Base-by-base conservation (phyloP, 2,113 vertebrate genomes). In the Dryoscopus gambensis region DNA sequence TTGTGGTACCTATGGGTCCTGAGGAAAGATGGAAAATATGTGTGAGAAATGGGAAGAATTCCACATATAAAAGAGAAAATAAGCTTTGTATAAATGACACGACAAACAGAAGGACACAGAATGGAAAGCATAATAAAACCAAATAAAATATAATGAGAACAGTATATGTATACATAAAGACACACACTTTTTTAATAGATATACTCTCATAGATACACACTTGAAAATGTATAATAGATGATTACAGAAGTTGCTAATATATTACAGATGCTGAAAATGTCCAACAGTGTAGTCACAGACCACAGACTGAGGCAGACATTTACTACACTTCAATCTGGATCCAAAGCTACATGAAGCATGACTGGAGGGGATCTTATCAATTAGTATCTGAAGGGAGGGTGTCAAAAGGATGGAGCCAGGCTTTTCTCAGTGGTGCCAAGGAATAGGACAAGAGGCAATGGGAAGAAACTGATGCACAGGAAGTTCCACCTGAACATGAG, bases 391-490 rank as follows among this genome's bases (percentile, higher is more conserved):
- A 68, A 53, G 20, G 11, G 30, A 40, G 35, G 8, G 9, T 30
- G 20, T 31, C 40, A 40, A 69, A 68, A 69, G 30, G 30, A 47
- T 6, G 12, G 30, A 62, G n/a, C 12, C 47, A 62, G 47, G n/a
- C 17, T 76, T 18, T 53, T 62, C n/a, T 55, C 53, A 40, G 21
- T 19, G 25, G 25, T 47, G 21, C 9, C 17, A 31, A 47, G 13
- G 14, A 55, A 42, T 1, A 35, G n/a, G 40, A 49, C 25, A 62
- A 68, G 40, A 89, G 20, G 21, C 24, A 62, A 15, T 18, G 13
- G n/a, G 63, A 46, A 47, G 30, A 35, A 68, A 83, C 0, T 0
- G 23, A 47, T 18, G 17, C 8, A 19, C 9, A 15, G 28, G 16
- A 75, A 40, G 20, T 60, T 75, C 39, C 46, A 53, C 17, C 28